Base-by-base conservation (phyloP, 2,113 vertebrate genomes). In the Carassius carassius region DNA sequence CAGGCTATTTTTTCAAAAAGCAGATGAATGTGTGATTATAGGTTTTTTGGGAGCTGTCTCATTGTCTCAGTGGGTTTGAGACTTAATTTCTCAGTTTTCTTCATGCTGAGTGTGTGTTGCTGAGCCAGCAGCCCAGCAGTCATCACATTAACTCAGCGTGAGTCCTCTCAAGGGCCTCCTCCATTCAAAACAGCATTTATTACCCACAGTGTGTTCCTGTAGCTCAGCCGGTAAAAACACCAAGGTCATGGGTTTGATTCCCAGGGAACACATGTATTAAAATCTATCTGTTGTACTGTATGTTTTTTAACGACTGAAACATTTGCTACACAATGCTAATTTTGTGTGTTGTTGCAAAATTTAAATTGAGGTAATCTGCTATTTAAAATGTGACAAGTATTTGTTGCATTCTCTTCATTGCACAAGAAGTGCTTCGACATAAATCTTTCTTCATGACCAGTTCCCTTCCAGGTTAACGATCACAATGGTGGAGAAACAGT, bases 31-130 rank as follows among this genome's bases (percentile, higher is more conserved):
- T 19, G 16, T 35, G 75, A 56, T 77, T 56, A 21, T 19, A 56
- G 74, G 49, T 25, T 56, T 56, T 32, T 32, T 77, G 74, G 51
- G 23, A 56, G 5, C 51, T 21, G 74, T 56, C 75, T 56, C 8
- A 77, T 17, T 77, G n/a, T n/a, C n/a, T 49, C 75, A 56, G 47
- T 56, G 9, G 75, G 6, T 76, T 29, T 76, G 17, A 76, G 23
- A 76, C 44, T 76, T 76, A 32, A 77, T 77, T 14, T 54, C 75
- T 54, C 14, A 16, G 49, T 32, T 76, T 77, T 74, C 72, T 47
- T 35, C 23, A 56, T 77, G 25, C 75, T 32, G 21, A 8, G 8
- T 35, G 25, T 6, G 1, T 77, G 25, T 56, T 56, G 74, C 74
- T 56, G 49, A 56, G 74, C 47, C 47, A 77, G 74, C 74, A 56